Conservation (phyloP, 2,888 invertebrate genomes). For the Sthenelais limicola region DNA sequence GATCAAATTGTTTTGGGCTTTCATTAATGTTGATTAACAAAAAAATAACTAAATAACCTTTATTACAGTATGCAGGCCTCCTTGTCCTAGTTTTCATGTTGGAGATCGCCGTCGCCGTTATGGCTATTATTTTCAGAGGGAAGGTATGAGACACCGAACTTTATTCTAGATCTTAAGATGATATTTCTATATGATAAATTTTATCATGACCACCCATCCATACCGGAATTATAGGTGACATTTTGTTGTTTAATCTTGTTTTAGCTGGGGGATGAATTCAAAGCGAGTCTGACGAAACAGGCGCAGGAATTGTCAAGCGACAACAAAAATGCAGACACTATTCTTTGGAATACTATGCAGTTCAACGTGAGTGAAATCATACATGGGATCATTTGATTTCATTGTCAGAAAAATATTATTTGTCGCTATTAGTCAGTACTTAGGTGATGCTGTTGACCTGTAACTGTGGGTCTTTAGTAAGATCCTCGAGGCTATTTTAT, state of each 20-base stretch:
- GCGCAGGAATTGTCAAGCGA: background rate
- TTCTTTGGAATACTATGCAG: conserved; percentile 19
- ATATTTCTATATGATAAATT: background rate
- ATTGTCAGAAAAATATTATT: no score
- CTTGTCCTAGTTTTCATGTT: conserved; percentile 16
- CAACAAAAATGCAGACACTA: background rate
- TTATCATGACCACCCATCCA: background rate
- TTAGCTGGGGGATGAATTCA: background rate
- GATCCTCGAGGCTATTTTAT: no score
- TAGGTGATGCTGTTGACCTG: no score
- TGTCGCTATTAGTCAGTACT: no score
- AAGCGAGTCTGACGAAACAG: background rate
- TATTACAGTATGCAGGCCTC: conserved; percentile 36
- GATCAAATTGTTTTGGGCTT: no score
- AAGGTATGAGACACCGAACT: conserved; percentile 2
- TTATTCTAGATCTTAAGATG: background rate
- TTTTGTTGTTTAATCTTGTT: background rate
- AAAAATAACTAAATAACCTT: no score
- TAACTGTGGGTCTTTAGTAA: no score
- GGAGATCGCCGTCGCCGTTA: conserved; percentile 33
- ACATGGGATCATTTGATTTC: background rate
- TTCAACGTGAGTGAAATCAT: background rate
- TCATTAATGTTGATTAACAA: no score
- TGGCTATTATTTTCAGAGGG: conserved; percentile 32
- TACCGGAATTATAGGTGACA: background rate